Base-by-base conservation (phyloP, 2,888 invertebrate genomes). In the Cepaea hortensis region DNA sequence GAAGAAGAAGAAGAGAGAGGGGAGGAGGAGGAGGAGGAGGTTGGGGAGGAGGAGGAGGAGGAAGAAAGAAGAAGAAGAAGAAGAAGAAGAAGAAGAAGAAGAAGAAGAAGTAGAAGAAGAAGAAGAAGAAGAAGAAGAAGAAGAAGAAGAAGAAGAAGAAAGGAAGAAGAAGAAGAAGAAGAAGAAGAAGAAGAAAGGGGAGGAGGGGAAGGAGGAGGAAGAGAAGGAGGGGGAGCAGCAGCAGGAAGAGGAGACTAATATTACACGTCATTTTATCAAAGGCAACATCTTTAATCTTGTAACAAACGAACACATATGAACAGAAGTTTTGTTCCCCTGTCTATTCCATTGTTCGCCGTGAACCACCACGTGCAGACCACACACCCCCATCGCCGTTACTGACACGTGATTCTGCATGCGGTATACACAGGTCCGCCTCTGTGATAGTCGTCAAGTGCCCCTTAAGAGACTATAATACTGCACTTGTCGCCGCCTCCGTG, bases 51-150 rank as follows among this genome's bases (percentile, higher is more conserved):
- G 5, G n/a, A 68, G 18, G n/a, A 68, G 18, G n/a, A 68, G 13
- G 68, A 68, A n/a, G 68, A 68, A n/a, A 13, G 13, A 20, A 4
- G n/a, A n/a, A n/a, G n/a, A n/a, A 68, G 68, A 68, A 68, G 68
- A 68, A 68, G 68, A 68, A 68, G 18, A 68, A 68, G 68, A 68
- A 68, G 68, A n/a, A 68, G 68, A n/a, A 68, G 68, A n/a, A 68
- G 68, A n/a, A 1, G 68, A 68, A 68, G n/a, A 68, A n/a, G n/a
- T 11, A n/a, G n/a, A 68, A n/a, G n/a, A 68, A n/a, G 20, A 68
- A n/a, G n/a, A 68, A n/a, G 68, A 68, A 68, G 68, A 68, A n/a
- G n/a, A 68, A n/a, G n/a, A 68, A n/a, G n/a, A 68, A n/a, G n/a
- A 68, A 68, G n/a, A 20, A 68, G n/a, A n/a, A 68, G n/a, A n/a